Base-by-base conservation (phyloP, 2,113 vertebrate species). In the Tursiops truncatus region DNA sequence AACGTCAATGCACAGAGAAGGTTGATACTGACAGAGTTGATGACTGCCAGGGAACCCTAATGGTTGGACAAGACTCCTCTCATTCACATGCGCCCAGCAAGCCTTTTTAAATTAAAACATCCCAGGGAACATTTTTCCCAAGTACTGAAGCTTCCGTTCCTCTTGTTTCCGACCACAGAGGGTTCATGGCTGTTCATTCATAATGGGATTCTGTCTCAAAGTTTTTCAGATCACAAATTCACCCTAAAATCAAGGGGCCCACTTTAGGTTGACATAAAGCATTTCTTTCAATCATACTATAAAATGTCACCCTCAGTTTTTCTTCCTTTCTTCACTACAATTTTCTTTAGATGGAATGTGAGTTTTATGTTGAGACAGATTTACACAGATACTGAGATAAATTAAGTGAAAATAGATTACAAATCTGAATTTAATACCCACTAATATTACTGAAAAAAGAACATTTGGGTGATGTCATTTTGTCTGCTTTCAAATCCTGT, bases 141-240 rank as follows among this genome's bases (percentile, higher is more conserved):
- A 71, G 26, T 36, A 28, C 7, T 31, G 11, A 92, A 56, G 33
- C 44, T 70, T 94, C 68, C 8, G 0, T 85, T 68, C 38, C 1
- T 23, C 9, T 14, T 80, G 33, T 79, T 97, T 83, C 70, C 33
- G 17, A 74, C 87, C 33, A 89, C 85, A 89, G 8, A n/a, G 74
- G 53, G 7, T 11, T 89, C 44, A 44, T 18, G n/a, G 89, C 87
- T 95, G 85, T 94, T 94, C 21, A 33, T 88, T 93, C 56, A 81
- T 38, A 47, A 6, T 77, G 33, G 88, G 31, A 4, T 0, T 95
- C 63, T 94, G 41, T 96, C 95, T 85, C 56, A 74, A 63, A 79
- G n/a, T 41, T 94, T 96, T 96, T 95, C 85, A 93, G 38, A 44
- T 94, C 84, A 85, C n/a, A 63, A 84, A 65, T 94, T 89, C 77